Conservation (phyloP, 2,888 invertebrate species). For the Macrophya annulata region DNA sequence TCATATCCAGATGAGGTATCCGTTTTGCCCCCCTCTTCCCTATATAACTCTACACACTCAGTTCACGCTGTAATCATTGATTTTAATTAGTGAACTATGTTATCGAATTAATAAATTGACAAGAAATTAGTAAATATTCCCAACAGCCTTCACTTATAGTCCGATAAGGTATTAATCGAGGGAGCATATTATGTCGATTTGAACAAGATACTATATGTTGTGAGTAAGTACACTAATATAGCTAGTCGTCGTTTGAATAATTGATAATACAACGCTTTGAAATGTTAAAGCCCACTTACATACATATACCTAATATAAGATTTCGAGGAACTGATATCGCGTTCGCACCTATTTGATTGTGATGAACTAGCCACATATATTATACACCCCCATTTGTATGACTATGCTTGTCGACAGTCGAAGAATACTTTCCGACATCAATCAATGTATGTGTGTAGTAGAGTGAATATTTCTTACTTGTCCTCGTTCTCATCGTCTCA, state of each 20-base stretch:
- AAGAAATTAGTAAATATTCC: neutral
- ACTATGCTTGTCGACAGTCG: no score
- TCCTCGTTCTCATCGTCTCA: no score
- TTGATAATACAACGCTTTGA: neutral
- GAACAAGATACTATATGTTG: neutral
- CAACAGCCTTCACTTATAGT: neutral
- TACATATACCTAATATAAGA: neutral
- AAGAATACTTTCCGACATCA: no score
- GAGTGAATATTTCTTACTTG: no score
- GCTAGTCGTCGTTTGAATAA: neutral
- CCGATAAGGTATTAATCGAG: neutral
- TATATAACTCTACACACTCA: neutral
- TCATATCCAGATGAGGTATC: no score
- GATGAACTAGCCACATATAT: no score
- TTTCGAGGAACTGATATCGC: neutral
- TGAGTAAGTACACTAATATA: no score
- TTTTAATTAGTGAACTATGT: neutral
- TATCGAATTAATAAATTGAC: neutral
- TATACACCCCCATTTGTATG: no score
- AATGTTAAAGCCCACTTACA: neutral
- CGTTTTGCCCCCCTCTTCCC: no score
- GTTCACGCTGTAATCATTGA: neutral
- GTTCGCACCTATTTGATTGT: no score
- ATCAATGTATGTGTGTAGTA: no score
- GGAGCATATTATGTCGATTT: neutral